Evolutionary conservation across 2,797 vertebrate species (phyloP).

Genomic region (Scleropages formosus): DNA sequence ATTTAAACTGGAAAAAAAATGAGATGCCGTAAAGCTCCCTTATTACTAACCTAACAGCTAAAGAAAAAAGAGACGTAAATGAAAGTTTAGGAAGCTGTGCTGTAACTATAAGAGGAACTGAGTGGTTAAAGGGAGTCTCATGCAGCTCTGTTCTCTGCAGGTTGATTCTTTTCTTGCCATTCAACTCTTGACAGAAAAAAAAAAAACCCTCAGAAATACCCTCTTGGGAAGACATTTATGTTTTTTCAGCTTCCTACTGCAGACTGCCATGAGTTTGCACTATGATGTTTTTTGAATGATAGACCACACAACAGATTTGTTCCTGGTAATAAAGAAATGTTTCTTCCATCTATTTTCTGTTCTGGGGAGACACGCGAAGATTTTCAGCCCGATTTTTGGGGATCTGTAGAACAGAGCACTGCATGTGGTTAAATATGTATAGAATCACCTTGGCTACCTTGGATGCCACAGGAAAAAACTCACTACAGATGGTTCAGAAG

Average conservation of each 20-base stretch:
- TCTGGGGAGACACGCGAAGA: neutral
- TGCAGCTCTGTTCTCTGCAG: too few relatives aligned
- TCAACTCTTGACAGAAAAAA: too few relatives aligned
- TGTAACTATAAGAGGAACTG: neutral
- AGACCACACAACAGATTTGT: neutral
- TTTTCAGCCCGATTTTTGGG: too few relatives aligned
- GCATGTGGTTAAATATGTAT: too few relatives aligned
- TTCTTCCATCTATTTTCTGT: neutral
- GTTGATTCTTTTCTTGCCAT: too few relatives aligned
- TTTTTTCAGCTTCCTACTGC: neutral
- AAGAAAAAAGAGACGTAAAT: neutral
- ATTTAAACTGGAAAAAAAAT: too few relatives aligned
- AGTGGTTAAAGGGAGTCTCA: neutral
- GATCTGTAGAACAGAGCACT: too few relatives aligned
- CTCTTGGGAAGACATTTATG: neutral
- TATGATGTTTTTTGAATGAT: neutral
- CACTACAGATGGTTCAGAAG: too few relatives aligned
- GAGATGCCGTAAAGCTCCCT: too few relatives aligned
- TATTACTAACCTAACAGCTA: constrained; percentile 6
- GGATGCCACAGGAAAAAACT: too few relatives aligned
- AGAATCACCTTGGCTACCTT: too few relatives aligned
- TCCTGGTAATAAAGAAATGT: neutral
- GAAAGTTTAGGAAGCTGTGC: neutral
- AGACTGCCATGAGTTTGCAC: neutral
- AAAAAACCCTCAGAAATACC: too few relatives aligned